Base-by-base conservation (phyloP, 2,888 invertebrate species). In the Pseudococcus viburni region DNA sequence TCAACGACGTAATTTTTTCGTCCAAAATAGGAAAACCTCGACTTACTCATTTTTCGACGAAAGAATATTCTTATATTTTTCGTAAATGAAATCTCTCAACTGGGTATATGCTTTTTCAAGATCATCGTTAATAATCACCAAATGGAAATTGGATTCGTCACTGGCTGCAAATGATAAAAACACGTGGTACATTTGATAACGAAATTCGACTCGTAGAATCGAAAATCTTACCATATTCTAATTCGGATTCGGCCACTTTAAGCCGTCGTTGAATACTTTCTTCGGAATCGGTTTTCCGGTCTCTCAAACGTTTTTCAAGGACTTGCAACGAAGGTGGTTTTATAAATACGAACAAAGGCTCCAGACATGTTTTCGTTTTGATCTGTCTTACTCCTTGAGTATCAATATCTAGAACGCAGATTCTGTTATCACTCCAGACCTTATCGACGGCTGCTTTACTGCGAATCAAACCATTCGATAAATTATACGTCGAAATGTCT, bases 321-420 rank as follows among this genome's bases (percentile, higher is more conserved):
- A 94, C 95, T 59, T 94, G 93, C 89, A 98, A 91, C 8, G 95
- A 95, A 6, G 98, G 99, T n/a, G 99, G 98, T 92, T 96, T 96
- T 55, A 99, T 94, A 91, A 98, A 98, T 33, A 99, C 94, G 90
- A 95, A 94, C 90, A 96, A 92, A 0, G 98, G 96, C 91, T 97
- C 94, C 12, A 99, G 92, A 91, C 96, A 94, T 15, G 87, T n/a
- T n/a, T 88, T 73, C 46, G 96, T 95, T 91, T 96, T 97, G 15
- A 99, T 95, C 92, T 95, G 96, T 90, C 96, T 96, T 0, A 99
- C 98, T 26, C 99, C 99, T 92, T 99, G 96, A 59, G 89, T 88
- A n/a, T 99, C 99, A 90, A 99, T 97, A 91, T 99, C 99, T 90
- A 99, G 92, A 1, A 99, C 95, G 91, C 99, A 99, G 73, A 99